A percentile compares a stretch with the other conserved stretches of the same genome.
Evolutionary conservation across 2,888 invertebrate genomes (phyloP).

Genomic region (Anticlea derivata): DNA sequence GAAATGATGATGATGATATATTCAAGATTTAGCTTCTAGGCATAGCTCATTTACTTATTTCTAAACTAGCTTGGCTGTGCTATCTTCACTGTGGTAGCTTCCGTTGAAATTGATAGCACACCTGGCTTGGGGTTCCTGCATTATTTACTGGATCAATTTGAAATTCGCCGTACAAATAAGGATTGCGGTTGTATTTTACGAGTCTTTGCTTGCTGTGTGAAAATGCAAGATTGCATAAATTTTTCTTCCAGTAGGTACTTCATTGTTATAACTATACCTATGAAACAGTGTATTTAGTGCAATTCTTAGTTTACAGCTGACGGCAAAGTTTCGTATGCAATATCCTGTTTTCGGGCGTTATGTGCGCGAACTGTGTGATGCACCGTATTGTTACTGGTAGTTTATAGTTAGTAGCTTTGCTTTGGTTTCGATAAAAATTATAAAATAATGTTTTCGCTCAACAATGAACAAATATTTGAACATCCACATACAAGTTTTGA

Average conservation of each 20-base stretch:
- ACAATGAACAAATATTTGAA: too few relatives aligned
- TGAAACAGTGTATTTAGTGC: too few relatives aligned
- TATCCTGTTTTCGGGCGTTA: constrained; percentile 34
- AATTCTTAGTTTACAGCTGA: constrained; percentile 53
- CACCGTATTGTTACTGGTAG: constrained; percentile 17
- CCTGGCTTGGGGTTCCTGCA: constrained; percentile 39
- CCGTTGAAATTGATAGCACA: constrained; percentile 50
- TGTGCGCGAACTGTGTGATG: constrained; percentile 21
- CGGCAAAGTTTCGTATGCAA: constrained; percentile 50
- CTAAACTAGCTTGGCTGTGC: not conserved
- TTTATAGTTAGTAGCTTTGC: too few relatives aligned
- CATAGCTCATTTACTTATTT: too few relatives aligned
- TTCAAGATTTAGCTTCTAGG: too few relatives aligned
- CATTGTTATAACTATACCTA: too few relatives aligned
- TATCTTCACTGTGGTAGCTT: not conserved
- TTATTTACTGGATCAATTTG: constrained; percentile 29
- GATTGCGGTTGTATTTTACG: constrained; percentile 20
- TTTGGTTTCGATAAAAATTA: too few relatives aligned
- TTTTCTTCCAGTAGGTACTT: too few relatives aligned
- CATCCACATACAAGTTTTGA: too few relatives aligned
- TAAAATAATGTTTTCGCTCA: too few relatives aligned
- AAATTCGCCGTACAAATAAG: constrained; percentile 24
- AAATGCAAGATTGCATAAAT: not conserved
- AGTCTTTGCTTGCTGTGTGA: constrained; percentile 3
- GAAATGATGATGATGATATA: too few relatives aligned